A percentile compares a stretch with the other conserved stretches of the same genome.
These are phyloP conservation scores for Cavia porcellus DNA, from an alignment of 2,113 vertebrate genomes.

Conservation along the genomic window DNA sequence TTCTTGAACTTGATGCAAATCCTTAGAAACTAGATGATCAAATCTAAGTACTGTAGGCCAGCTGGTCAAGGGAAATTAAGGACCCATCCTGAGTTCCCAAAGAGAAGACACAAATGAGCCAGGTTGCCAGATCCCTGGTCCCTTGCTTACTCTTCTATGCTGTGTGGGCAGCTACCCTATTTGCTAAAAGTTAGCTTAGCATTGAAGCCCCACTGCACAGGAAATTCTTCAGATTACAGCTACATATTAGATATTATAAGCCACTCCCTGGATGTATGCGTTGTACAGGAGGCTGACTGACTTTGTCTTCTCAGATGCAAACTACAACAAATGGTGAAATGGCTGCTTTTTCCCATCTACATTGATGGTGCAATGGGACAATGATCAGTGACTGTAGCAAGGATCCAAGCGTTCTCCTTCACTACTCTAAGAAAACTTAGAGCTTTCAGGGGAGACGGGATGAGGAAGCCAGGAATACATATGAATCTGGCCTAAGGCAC, in stretches of 20 bases:
- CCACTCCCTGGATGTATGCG: not conserved
- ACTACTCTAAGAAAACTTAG: not conserved
- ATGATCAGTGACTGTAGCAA: not conserved
- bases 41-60: not conserved
- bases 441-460: not conserved
- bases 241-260: not conserved
- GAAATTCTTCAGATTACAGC: not conserved
- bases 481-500: not conserved
- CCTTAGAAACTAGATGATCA: not conserved
- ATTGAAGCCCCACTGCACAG: not conserved
- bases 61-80: not conserved
- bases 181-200: not conserved
- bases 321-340: not conserved
- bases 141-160: not conserved
- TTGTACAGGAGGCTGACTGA: not conserved
- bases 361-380: not conserved
- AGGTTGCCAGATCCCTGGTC: not conserved
- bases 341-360: not conserved
- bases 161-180: not conserved
- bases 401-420: not conserved
- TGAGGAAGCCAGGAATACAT: not conserved
- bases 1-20: not conserved
- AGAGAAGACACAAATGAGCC: not conserved
- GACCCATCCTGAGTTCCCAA: not conserved
- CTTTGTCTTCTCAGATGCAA: not conserved